phyloP scores from a whole-genome alignment of 1,140 invertebrate genomes.

The Chrysoperla carnea region DNA sequence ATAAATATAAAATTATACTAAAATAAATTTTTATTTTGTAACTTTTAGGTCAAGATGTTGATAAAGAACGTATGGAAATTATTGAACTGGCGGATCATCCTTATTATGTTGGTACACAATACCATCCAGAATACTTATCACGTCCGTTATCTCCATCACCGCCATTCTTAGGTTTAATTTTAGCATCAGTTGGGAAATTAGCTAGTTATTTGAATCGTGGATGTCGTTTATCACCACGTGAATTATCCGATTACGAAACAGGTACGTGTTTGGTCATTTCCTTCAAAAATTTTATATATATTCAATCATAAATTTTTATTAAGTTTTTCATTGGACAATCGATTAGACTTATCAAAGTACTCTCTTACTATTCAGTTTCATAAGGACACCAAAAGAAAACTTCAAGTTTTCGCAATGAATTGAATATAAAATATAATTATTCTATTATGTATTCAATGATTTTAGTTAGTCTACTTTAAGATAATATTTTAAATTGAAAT shows the following conservation, averaged over 20 bases:
- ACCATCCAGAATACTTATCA: slow-evolving; percentile 94
- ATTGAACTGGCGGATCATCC: slow-evolving; percentile 57
- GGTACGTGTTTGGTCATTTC: slow-evolving; percentile 19
- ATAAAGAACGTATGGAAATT: slow-evolving; percentile 71
- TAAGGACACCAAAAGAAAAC: too few relatives aligned
- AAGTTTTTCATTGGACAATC: too few relatives aligned
- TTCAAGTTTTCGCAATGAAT: too few relatives aligned
- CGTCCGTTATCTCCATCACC: slow-evolving; percentile 86
- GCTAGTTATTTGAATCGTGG: slow-evolving; percentile 48
- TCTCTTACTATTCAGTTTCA: too few relatives aligned
- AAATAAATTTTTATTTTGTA: neutral
- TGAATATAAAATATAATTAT: too few relatives aligned
- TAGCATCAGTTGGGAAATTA: slow-evolving; percentile 66
- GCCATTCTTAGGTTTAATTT: slow-evolving; percentile 85
- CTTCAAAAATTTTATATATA: too few relatives aligned
- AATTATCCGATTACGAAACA: slow-evolving; percentile 48
- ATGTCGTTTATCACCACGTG: slow-evolving; percentile 45
- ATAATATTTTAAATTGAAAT: too few relatives aligned
- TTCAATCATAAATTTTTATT: too few relatives aligned
- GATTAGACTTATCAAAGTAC: too few relatives aligned
- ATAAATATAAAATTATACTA: too few relatives aligned
- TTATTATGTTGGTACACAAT: slow-evolving; percentile 93
- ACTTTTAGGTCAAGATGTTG: slow-evolving; percentile 40
- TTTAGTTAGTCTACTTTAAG: too few relatives aligned
- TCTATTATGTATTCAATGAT: too few relatives aligned